These are phyloP conservation scores for Ceyx cyanopectus DNA, from an alignment of 2,113 vertebrate species.

Conservation along the genomic window DNA sequence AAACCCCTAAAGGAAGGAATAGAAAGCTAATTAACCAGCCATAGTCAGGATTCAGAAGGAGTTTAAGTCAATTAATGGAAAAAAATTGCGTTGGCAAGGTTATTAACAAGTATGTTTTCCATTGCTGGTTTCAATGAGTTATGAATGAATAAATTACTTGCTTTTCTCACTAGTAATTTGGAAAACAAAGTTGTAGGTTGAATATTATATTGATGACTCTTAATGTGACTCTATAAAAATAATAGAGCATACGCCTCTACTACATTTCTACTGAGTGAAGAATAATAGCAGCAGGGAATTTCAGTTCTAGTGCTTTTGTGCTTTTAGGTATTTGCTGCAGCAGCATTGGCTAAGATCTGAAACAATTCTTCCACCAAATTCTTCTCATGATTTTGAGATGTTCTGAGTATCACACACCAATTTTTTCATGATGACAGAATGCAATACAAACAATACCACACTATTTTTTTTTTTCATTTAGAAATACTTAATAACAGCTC, in stretches of 20 bases:
- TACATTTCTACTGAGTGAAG: not conserved
- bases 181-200: not conserved
- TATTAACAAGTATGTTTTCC: not conserved
- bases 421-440: not conserved
- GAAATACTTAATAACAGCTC: not conserved
- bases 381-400: not conserved
- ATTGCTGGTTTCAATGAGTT: not conserved
- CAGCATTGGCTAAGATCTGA: not conserved
- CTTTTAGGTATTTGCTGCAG: slow-evolving; percentile 12
- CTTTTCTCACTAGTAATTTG: not conserved
- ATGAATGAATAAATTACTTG: not conserved
- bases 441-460: not conserved
- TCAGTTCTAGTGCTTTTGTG: not conserved
- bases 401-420: not conserved
- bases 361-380: not conserved
- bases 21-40: not conserved
- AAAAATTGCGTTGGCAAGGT: not conserved
- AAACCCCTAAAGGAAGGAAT: not conserved
- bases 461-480: not conserved
- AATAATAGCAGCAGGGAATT: slow-evolving; percentile 3
- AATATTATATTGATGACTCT: not conserved
- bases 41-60: not conserved
- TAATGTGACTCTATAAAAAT: not conserved
- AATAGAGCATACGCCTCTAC: not conserved
- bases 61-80: not conserved